Evolutionary conservation across 2,113 vertebrate species (phyloP), one percentile per base, ranked within the genome.

Genomic region (Oceanodroma tethys): DNA sequence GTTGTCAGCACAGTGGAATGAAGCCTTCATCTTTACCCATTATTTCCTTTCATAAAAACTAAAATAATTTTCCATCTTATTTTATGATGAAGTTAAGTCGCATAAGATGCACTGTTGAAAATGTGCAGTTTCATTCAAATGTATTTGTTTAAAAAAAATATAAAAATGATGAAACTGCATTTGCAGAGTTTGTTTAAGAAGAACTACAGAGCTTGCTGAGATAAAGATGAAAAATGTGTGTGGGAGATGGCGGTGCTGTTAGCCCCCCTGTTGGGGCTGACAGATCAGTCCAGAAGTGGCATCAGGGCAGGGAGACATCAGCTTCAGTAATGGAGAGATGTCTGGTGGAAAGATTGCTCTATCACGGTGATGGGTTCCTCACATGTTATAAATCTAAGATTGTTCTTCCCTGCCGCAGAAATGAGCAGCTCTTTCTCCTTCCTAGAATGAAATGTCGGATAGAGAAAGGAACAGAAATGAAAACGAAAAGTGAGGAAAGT

Each of bases 321-420:
- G 96, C 97, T 92, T 95, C 80, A 66, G 98, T 98, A 98, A 98
- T 98, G 98, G 98, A 97, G 98, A 97, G 97, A 97, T 97, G 98
- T 98, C 98, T 98, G 96, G 95, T 94, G 98, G 97, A 98, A 98
- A 98, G 98, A 99, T 99, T 98, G 98, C 98, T 98, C 98, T 93
- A 98, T 98, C 97, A 96, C 95, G 10, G 65, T 95, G 98, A 98
- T 98, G 97, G 93, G 92, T 95, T 98, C 97, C 95, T 96, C 92
- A 95, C 96, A 84, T 55, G 91, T 95, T 94, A 98, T 98, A 98
- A 98, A 98, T 99, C 97, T 96, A 78, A 98, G 94, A 81, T 97
- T 94, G 96, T 97, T 98, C 97, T 94, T 97, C 67, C 75, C 92
- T 97, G 98, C 97, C 52, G 94, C 80, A 60, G 97, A 97, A 97